Conservation (phyloP, 2,797 vertebrate species). For the Petrocephalus sullivani region DNA sequence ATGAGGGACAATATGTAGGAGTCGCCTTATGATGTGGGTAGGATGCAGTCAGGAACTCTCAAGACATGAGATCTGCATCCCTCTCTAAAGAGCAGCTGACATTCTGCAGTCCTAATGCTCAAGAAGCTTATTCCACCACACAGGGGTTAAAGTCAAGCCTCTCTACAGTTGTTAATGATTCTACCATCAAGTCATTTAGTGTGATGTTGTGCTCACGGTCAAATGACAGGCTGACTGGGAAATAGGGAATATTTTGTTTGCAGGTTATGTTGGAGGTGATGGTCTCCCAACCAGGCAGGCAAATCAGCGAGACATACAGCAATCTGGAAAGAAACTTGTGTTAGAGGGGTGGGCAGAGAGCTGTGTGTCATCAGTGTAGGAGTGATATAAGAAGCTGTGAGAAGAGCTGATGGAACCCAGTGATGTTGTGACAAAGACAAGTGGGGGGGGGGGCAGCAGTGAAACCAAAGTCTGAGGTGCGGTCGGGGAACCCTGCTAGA, state of each 20-base stretch:
- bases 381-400: conserved; percentile 12
- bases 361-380: conserved; percentile 11
- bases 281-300: not conserved
- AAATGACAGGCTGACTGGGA: not conserved
- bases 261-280: conserved; percentile 5
- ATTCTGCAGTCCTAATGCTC: not conserved
- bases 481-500: not conserved
- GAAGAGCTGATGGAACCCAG: not conserved
- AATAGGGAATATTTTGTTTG: not conserved
- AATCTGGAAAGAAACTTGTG: conserved; percentile 7
- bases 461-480: not conserved
- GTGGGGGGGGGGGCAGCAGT: not conserved
- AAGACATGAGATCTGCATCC: not conserved
- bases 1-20: not conserved
- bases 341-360: conserved; percentile 3
- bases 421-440: not conserved
- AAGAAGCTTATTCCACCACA: not conserved
- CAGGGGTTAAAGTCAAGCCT: not conserved
- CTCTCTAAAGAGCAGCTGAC: not conserved
- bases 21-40: not conserved
- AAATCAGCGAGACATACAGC: not conserved
- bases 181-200: not conserved
- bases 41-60: not conserved
- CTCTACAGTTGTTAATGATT: not conserved
- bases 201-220: not conserved